Evolutionary conservation across 2,797 vertebrate species (phyloP).

Genomic region (Sebastiscus tertius): DNA sequence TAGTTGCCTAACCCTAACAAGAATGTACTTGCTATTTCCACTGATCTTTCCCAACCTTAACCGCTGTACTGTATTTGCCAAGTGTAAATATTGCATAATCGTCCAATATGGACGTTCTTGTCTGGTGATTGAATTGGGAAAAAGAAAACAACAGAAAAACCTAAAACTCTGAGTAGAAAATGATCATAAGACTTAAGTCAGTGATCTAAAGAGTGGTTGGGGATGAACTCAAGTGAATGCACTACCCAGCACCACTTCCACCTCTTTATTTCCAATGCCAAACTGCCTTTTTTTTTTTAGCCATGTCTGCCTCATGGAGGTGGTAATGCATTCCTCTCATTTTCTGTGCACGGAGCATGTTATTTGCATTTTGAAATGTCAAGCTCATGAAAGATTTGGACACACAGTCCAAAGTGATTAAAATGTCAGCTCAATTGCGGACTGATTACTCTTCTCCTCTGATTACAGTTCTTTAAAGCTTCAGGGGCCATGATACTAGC

Average conservation of each 20-base stretch:
- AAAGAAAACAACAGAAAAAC: neutral
- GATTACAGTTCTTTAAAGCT: conserved; percentile 29
- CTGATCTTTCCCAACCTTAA: too few species aligned
- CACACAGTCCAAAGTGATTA: conserved; percentile 48
- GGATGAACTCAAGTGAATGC: neutral
- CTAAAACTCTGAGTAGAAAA: neutral
- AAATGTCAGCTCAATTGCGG: conserved; percentile 58
- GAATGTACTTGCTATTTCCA: too few species aligned
- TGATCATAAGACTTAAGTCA: too few species aligned
- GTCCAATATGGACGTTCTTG: too few species aligned
- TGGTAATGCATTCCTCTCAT: conserved; percentile 18
- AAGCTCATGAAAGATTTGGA: conserved; percentile 54
- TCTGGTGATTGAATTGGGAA: too few species aligned
- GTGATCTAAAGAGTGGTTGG: neutral
- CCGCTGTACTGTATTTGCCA: too few species aligned
- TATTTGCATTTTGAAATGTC: conserved; percentile 75
- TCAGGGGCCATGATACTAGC: neutral
- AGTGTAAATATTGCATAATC: too few species aligned
- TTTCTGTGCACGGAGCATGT: conserved; percentile 21
- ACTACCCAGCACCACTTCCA: neutral
- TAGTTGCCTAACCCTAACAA: too few species aligned
- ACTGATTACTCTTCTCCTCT: conserved; percentile 49
- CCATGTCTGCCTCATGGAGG: neutral
- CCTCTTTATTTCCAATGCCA: neutral
- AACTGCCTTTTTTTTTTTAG: neutral